A percentile compares a stretch with the other conserved stretches of the same genome.
Conservation (phyloP, 2,113 vertebrate species). For the Aramus guarauna region DNA sequence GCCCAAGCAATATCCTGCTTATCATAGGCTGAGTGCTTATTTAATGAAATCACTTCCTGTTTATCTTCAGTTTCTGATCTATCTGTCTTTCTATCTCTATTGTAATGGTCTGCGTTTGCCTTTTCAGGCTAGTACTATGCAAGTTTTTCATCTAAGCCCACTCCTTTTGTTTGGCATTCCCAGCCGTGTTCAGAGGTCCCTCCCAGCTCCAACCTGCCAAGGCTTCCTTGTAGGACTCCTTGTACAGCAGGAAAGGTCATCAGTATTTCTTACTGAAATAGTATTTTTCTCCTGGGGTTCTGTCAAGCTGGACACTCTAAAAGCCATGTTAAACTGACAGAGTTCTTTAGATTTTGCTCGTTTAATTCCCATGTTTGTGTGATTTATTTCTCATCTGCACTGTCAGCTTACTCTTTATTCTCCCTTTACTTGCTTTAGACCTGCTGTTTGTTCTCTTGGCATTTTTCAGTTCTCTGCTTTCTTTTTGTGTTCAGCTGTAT, state of each 20-base stretch:
- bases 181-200: neutral
- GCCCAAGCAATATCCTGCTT: neutral
- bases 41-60: constrained; percentile 41
- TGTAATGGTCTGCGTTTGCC: neutral
- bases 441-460: neutral
- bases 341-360: neutral
- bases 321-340: neutral
- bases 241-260: neutral
- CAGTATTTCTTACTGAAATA: neutral
- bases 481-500: neutral
- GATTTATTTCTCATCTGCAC: constrained; percentile 10
- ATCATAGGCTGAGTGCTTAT: neutral
- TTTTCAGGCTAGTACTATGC: neutral
- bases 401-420: constrained; percentile 10
- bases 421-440: neutral
- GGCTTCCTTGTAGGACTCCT: neutral
- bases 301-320: neutral
- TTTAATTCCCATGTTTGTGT: neutral
- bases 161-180: neutral
- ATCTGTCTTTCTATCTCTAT: neutral
- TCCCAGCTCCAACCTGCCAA: neutral
- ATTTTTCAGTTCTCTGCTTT: neutral
- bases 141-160: neutral
- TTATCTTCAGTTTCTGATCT: constrained; percentile 12
- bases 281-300: neutral